Evolutionary conservation across 2,797 vertebrate genomes (phyloP).

Genomic region (Carduelis carduelis): DNA sequence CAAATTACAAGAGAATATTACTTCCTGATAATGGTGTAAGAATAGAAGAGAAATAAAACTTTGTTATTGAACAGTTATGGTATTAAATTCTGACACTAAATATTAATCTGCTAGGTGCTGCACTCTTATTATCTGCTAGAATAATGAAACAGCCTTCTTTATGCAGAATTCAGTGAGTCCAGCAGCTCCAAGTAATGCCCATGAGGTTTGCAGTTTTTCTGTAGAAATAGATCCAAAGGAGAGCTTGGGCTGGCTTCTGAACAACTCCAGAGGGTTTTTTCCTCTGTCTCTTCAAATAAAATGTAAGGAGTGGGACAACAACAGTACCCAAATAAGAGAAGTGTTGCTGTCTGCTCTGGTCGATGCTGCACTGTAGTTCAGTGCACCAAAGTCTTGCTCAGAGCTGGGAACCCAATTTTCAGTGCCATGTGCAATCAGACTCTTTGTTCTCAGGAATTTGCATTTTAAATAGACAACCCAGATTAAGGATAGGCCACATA

Average conservation of each 20-base stretch:
- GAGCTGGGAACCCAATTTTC: background rate
- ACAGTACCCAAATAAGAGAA: background rate
- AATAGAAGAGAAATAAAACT: conserved; percentile 62
- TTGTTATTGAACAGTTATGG: conserved; percentile 47
- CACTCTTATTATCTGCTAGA: conserved; percentile 20
- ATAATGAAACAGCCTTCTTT: conserved; percentile 26
- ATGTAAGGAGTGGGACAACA: background rate
- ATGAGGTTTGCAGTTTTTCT: background rate
- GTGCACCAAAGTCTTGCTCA: background rate
- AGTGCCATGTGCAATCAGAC: background rate
- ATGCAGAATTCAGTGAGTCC: background rate
- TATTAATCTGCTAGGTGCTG: conserved; percentile 57
- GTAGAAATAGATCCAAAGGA: background rate
- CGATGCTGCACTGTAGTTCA: background rate
- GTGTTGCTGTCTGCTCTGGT: background rate
- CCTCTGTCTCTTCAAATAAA: background rate
- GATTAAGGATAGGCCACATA: background rate
- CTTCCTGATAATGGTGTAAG: conserved; percentile 29
- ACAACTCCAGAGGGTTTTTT: background rate
- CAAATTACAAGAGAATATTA: conserved; percentile 43
- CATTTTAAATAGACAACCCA: background rate
- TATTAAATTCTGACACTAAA: conserved; percentile 59
- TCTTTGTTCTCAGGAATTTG: background rate
- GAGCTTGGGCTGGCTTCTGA: background rate
- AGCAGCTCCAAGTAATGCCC: background rate